Percentiles rank a stretch among this genome's conserved stretches.
Evolutionary conservation across 1,140 invertebrate species (phyloP).

Genomic region (Drosophila sp.): DNA sequence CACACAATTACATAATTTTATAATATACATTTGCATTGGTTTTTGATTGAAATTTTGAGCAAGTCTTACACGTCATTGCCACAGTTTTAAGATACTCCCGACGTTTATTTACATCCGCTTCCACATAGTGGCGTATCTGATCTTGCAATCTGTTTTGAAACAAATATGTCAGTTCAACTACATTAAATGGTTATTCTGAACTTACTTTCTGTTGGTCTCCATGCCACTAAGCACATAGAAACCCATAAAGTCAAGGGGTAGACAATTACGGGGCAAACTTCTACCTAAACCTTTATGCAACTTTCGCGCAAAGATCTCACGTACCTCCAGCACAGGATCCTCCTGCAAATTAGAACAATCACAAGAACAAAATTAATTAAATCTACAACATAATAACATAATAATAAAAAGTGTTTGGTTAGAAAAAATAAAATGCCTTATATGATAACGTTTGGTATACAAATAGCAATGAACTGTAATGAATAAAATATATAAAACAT

Average conservation of each 20-base stretch:
- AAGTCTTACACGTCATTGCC: slow-evolving; percentile 84
- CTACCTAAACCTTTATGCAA: slow-evolving; percentile 94
- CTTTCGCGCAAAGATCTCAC: slow-evolving; percentile 95
- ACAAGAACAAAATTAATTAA: background rate
- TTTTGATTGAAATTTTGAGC: background rate
- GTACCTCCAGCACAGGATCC: slow-evolving; percentile 93
- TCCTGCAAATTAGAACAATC: slow-evolving; percentile 87
- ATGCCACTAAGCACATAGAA: slow-evolving; percentile 95
- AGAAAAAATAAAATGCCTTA: too few species aligned
- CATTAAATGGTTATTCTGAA: background rate
- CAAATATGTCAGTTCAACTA: background rate
- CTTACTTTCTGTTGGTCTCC: slow-evolving; percentile 90
- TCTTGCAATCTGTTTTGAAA: slow-evolving; percentile 62
- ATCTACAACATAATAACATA: too few species aligned
- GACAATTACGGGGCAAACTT: slow-evolving; percentile 93
- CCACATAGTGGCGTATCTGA: slow-evolving; percentile 74
- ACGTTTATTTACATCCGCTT: slow-evolving; percentile 93
- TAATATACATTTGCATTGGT: background rate
- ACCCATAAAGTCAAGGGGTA: slow-evolving; percentile 98
- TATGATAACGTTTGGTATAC: too few species aligned
- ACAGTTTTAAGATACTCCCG: slow-evolving; percentile 96
- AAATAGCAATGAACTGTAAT: too few species aligned
- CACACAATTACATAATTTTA: background rate
- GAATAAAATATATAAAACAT: background rate
- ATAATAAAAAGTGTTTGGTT: too few species aligned